Conservation (phyloP, 1,140 invertebrate species). For the Dreissena polymorpha region DNA sequence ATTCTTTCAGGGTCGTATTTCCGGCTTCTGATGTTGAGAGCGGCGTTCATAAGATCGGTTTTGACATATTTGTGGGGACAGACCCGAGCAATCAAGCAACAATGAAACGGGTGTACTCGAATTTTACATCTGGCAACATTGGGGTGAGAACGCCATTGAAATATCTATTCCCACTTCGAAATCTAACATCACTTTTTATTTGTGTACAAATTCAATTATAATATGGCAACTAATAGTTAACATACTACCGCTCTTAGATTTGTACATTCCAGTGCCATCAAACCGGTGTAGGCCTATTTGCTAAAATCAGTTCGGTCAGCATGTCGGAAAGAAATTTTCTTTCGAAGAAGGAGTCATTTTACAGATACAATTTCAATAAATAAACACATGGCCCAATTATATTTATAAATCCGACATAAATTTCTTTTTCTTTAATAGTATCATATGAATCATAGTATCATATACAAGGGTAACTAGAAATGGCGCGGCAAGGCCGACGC, state of each 20-base stretch:
- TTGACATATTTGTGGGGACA: not conserved
- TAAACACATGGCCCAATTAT: too few species aligned
- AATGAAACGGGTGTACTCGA: not conserved
- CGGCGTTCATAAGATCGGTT: constrained; percentile 34
- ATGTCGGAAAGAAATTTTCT: too few species aligned
- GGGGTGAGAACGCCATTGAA: not conserved
- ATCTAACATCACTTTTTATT: not conserved
- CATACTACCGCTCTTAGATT: too few species aligned
- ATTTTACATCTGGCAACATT: constrained; percentile 1
- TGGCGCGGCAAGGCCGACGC: too few species aligned
- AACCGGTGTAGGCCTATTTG: too few species aligned
- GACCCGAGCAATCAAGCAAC: constrained; percentile 1
- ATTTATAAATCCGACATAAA: not conserved
- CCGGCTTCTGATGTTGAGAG: constrained; percentile 16
- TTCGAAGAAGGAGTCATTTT: too few species aligned
- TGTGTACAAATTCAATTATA: not conserved
- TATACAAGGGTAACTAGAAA: too few species aligned
- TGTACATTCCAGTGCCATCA: too few species aligned
- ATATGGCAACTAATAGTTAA: too few species aligned
- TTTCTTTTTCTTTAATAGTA: not conserved
- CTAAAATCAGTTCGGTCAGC: too few species aligned
- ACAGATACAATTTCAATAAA: too few species aligned
- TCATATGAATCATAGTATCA: too few species aligned
- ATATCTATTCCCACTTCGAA: not conserved
- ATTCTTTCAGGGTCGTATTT: constrained; percentile 3